Evolutionary conservation across 2,888 invertebrate genomes (phyloP), one percentile per base, ranked within the genome.

Genomic region (Celastrina argiolus): DNA sequence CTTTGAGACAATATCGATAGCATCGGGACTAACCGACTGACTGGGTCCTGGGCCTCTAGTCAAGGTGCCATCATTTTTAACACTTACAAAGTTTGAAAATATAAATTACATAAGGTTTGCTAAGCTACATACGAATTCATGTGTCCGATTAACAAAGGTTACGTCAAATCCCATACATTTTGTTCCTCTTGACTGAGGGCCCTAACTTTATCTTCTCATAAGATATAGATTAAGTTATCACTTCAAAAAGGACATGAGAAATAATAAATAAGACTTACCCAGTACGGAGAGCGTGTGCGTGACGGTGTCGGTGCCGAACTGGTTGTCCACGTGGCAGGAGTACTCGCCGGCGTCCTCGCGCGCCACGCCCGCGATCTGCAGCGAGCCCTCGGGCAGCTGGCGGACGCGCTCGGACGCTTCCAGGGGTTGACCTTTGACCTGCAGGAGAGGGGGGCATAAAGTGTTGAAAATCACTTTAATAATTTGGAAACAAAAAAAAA

Each of bases 291-390:
- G 92, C 67, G 96, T 95, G 84, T 98, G 97, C 0, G 96, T 96
- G 64, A 98, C 97, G 16, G 97, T 96, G 79, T 98, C 98, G 74
- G 97, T 96, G 64, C 98, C 98, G 83, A 97, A 97, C 28, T 95
- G 95, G 85, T 98, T 98, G 81, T 97, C 96, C 18, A 97, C 98
- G 75, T 95, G 95, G 85, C 98, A 98, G 0, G 97, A 96, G 83
- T 98, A 98, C 85, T 98, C 98, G 66, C 97, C 98, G 66, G 97
- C 97, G 87, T 98, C 98, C 70, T 95, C 95, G 36, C 97, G 94
- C 63, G 96, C 95, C 0, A 98, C 97, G 72, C 97, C 96, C 69
- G 96, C 96, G 69, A 98, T 96, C 76, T 96, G 94, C n/a, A 98
- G 90, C 0, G 97, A 97, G 28, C 98, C 98, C 85, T 98, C 98